Evolutionary conservation across 2,113 vertebrate species (phyloP), one percentile per base, ranked within the genome.

Genomic region (Orthochromis indermauri): DNA sequence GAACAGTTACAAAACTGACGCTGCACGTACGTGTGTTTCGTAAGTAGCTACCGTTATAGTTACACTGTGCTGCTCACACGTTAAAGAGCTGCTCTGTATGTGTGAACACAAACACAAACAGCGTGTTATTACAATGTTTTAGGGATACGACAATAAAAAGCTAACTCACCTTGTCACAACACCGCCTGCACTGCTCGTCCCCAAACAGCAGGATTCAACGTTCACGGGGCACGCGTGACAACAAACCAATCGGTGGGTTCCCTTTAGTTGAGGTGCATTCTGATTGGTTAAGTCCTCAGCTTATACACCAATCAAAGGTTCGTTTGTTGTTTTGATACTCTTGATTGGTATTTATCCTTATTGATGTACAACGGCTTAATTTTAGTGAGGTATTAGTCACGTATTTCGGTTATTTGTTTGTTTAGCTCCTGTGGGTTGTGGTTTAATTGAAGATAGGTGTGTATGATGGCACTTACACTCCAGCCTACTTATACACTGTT

Each of bases 1-100:
- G 14, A 63, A 83, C 89, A 81, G 84, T 89, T 89, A 90, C 55
- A 86, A 92, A 85, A 88, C 80, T 45, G 82, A 78, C 85, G 9
- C 24, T 16, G 63, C 35, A 59, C 73, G 66, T 80, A 47, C 68
- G n/a, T 85, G 33, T 40, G 9, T 82, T 82, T 37, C 61, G 24
- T 19, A 53, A 85, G 47, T 8, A 31, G 31, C 37, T 14, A 45
- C 37, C 40, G 10, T 37, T 47, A 57, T 6, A 28, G 13, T n/a
- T 26, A 33, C 49, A 9, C 7, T 14, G 9, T 31, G 71, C 9
- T 28, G 2, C 24, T 76, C 1, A 6, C 5, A 19, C n/a, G 21
- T 82, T 21, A 26, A 13, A 28, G 14, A 19, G 1, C 4, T 2
- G 1, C 14, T 59, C 14, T 42, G 7, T 61, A 13, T 21, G 24